These are phyloP conservation scores for Aythya fuligula DNA, from an alignment of 2,797 vertebrate genomes.

Conservation along the genomic window DNA sequence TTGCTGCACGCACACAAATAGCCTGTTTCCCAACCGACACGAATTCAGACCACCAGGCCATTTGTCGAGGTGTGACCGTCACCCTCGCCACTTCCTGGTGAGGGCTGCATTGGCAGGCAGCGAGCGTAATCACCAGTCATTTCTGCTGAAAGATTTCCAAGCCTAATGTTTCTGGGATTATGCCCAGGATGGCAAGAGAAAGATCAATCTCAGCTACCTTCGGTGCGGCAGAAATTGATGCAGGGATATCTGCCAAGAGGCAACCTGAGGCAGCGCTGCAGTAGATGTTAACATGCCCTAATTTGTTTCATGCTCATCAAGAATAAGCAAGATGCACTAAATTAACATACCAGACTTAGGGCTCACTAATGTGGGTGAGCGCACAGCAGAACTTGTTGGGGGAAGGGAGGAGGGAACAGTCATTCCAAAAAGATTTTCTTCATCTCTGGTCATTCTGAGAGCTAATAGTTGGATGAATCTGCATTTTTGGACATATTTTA, in stretches of 20 bases:
- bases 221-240: slow-evolving; percentile 7
- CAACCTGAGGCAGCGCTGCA: background rate
- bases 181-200: background rate
- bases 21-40: background rate
- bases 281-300: background rate
- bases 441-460: background rate
- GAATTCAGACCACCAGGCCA: slow-evolving; percentile 12
- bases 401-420: background rate
- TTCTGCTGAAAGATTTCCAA: slow-evolving; percentile 48
- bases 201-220: slow-evolving; percentile 1
- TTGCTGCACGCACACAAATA: slow-evolving; percentile 22
- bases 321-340: background rate
- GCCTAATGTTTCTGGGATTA: background rate
- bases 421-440: background rate
- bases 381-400: background rate
- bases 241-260: background rate
- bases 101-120: slow-evolving; percentile 5
- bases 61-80: background rate
- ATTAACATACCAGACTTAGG: background rate
- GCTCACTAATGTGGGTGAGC: fast-evolving
- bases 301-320: slow-evolving; percentile 19
- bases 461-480: background rate
- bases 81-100: background rate
- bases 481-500: background rate
- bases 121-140: slow-evolving; percentile 14